Percentiles rank a stretch among this genome's conserved stretches.
phyloP scores from a whole-genome alignment of 2,113 vertebrate species.

The Pterophyllum scalare region DNA sequence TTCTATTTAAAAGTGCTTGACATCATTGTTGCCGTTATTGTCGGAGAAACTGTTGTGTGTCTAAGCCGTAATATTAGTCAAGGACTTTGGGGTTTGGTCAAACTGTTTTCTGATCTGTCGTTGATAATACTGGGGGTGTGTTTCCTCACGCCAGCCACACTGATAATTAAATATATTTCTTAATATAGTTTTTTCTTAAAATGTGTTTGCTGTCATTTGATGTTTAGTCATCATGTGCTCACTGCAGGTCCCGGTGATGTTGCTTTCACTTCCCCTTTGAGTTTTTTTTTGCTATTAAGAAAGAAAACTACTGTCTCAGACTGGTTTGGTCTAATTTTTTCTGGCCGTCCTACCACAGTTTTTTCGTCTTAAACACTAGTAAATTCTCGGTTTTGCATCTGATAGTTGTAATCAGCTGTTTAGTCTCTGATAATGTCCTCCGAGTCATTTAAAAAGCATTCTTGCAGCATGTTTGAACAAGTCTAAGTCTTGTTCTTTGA shows the following conservation, averaged over 20 bases:
- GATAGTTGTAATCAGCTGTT: neutral
- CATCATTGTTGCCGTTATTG: neutral
- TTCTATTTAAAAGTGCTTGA: neutral
- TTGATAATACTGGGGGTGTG: neutral
- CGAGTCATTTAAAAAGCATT: neutral
- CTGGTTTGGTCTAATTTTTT: neutral
- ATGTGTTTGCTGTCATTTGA: slow-evolving; percentile 16
- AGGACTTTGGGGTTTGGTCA: neutral
- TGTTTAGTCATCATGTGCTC: slow-evolving; percentile 28
- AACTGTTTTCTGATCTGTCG: neutral
- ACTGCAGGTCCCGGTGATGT: neutral
- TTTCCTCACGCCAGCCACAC: neutral
- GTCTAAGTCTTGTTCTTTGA: neutral
- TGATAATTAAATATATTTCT: neutral
- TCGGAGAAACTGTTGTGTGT: too few relatives aligned
- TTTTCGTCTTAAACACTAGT: neutral
- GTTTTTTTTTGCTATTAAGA: neutral
- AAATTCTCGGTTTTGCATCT: neutral
- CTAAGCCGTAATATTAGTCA: too few relatives aligned
- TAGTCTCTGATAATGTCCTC: neutral
- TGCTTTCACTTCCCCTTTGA: slow-evolving; percentile 44
- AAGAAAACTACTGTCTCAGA: neutral
- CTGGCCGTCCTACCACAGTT: neutral
- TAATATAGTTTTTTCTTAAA: neutral
- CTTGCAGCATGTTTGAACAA: neutral